Evolutionary conservation across 2,797 vertebrate genomes (phyloP).

Genomic region (Orientallactaga sibirica): DNA sequence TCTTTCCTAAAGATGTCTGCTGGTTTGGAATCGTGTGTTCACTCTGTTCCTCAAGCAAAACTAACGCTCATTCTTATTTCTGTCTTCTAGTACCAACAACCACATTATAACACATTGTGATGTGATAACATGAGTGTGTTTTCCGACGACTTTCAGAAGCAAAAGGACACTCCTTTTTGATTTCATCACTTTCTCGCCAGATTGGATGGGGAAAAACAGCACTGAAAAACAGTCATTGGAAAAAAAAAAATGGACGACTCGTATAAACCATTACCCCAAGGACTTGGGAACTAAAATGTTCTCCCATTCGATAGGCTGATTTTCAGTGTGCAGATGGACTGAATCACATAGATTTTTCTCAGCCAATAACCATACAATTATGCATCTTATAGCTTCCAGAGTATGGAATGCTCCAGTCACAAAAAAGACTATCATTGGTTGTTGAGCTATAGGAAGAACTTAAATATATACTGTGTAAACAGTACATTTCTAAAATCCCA

Average conservation of each 20-base stretch:
- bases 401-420: constrained; percentile 79
- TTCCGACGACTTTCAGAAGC: constrained; percentile 69
- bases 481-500: constrained; percentile 87
- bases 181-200: constrained; percentile 78
- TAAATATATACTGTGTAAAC: constrained; percentile 84
- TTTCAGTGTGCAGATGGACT: constrained; percentile 83
- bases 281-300: constrained; percentile 76
- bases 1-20: constrained; percentile 28
- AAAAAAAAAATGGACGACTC: constrained; percentile 77
- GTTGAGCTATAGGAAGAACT: constrained; percentile 81
- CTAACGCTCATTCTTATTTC: constrained; percentile 60
- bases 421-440: constrained; percentile 81
- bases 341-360: constrained; percentile 82
- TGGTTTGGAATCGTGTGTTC: constrained; percentile 27
- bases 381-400: constrained; percentile 80
- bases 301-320: constrained; percentile 61
- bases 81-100: constrained; percentile 82
- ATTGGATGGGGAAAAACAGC: constrained; percentile 75
- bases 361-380: constrained; percentile 76
- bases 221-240: constrained; percentile 85
- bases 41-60: constrained; percentile 37
- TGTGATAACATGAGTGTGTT: constrained; percentile 73
- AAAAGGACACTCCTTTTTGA: constrained; percentile 81
- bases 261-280: constrained; percentile 77
- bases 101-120: constrained; percentile 84